Evolutionary conservation across 2,797 vertebrate genomes (phyloP), one percentile per base, ranked within the genome.

Genomic region (Sorex maritimensis): DNA sequence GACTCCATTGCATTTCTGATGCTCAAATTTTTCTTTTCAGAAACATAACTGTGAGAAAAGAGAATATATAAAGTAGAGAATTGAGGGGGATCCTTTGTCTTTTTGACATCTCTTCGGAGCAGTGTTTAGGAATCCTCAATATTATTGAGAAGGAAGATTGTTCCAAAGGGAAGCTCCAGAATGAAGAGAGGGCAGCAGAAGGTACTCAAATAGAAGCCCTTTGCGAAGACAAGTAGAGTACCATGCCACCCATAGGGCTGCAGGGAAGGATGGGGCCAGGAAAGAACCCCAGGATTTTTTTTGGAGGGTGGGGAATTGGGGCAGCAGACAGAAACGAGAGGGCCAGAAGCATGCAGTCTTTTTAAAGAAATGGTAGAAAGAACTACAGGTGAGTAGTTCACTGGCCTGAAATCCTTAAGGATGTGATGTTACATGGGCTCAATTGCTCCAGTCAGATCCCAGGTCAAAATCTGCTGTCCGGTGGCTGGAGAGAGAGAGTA

Each of bases 1-100:
- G 95, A 84, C 92, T 95, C 74, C 24, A n/a, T 1, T 78, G 74
- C 58, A 38, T 79, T 78, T 88, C 65, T 78, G 88, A 80, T 89
- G 73, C 88, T 68, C 38, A 12, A 1, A 9, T 55, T 79, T 92
- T 77, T 94, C 67, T 58, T 34, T 73, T 67, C 81, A 81, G 90
- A 67, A 86, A 83, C 84, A 72, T 74, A 90, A 23, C 26, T 69
- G 58, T 61, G 58, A 19, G 15, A 61, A 61, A 81, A 69, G 15
- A 61, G 44, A 81, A 14, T 63, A 21, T 46, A 38, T 86, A 49
- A 88, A 82, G 63, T 15, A 68, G 84, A 26, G 79, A 89, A 49
- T 61, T 52, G 23, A 72, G 81, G 68, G 28, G 46, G 75, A 30
- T 44, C 28, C 78, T 95, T 63, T 58, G 82, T 41, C 81, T 75